phyloP scores from a whole-genome alignment of 2,888 invertebrate species.

The Stictocephala bisonia region DNA sequence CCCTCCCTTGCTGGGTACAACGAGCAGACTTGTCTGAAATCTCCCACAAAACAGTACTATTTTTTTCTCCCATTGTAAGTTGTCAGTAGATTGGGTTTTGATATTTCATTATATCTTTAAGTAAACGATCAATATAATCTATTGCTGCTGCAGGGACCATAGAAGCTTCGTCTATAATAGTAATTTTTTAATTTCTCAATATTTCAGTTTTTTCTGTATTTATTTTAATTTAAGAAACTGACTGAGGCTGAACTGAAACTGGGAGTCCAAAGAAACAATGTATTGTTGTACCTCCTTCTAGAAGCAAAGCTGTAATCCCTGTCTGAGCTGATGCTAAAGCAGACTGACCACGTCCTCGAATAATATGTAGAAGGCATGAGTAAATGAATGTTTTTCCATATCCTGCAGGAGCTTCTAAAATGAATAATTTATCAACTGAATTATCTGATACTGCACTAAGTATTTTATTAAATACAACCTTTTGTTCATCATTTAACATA shows the following conservation, averaged over 20 bases:
- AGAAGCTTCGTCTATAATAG: conserved; percentile 38
- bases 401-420: conserved; percentile 22
- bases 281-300: conserved; percentile 35
- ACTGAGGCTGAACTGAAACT: conserved; percentile 1
- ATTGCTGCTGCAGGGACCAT: conserved; percentile 20
- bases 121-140: conserved; percentile 22
- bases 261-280: conserved; percentile 44
- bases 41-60: too few relatives aligned
- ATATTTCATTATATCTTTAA: conserved; percentile 10
- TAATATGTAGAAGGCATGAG: neutral
- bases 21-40: too few relatives aligned
- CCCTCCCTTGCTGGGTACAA: too few relatives aligned
- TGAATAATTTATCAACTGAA: neutral
- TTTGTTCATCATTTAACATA: neutral
- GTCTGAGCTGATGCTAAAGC: conserved; percentile 25
- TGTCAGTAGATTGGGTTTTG: neutral
- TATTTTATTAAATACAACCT: neutral
- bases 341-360: neutral
- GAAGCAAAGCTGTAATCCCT: conserved; percentile 30
- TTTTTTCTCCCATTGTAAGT: conserved; percentile 5
- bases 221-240: conserved; percentile 14
- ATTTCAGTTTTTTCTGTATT: neutral
- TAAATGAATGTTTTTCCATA: conserved; percentile 33
- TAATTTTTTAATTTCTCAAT: conserved; percentile 19
- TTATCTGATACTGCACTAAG: neutral